Base-by-base conservation (phyloP, 2,888 invertebrate genomes). In the Agrotis clavis region DNA sequence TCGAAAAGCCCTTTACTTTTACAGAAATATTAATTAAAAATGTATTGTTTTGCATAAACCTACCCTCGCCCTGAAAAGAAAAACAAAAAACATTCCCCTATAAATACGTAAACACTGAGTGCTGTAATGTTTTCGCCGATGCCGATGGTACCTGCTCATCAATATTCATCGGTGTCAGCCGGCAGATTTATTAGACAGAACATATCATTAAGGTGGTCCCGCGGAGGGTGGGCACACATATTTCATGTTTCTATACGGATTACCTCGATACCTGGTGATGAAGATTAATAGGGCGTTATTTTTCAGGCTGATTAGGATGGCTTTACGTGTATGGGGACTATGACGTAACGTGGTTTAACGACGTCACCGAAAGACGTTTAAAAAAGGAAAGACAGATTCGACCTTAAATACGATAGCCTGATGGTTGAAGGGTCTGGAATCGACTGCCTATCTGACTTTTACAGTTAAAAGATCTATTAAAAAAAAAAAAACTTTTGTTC, bases 111-210 rank as follows among this genome's bases (percentile, higher is more conserved):
- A 71, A 63, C 41, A 63, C 56, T 57, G 70, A 68, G 69, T 73
- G 48, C 70, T 79, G 66, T 72, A 82, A 82, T 82, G 74, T 74
- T 81, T 85, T 71, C 54, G 83, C 72, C 70, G 77, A 76, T 54
- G 81, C 72, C 70, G 77, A 76, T 75, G 82, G 9, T 76, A 67
- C 65, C 2, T 9, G 63, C 84, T 84, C 92, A 94, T 94, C 93
- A 93, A 94, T 94, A 92, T 93, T 93, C 93, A 93, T 93, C 85
- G 90, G 83, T 84, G 92, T 91, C 93, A 87, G 75, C 4, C 60
- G 62, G 87, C 87, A 88, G 92, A 93, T 93, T 92, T 94, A 93
- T 94, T 91, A 92, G 89, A 79, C 74, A 77, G 82, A 86, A 88
- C 89, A 89, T 91, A 91, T 90, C 89, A 92, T 91, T 91, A 90